Evolutionary conservation across 2,797 vertebrate genomes (phyloP).

Genomic region (Toxotes lorentzi): DNA sequence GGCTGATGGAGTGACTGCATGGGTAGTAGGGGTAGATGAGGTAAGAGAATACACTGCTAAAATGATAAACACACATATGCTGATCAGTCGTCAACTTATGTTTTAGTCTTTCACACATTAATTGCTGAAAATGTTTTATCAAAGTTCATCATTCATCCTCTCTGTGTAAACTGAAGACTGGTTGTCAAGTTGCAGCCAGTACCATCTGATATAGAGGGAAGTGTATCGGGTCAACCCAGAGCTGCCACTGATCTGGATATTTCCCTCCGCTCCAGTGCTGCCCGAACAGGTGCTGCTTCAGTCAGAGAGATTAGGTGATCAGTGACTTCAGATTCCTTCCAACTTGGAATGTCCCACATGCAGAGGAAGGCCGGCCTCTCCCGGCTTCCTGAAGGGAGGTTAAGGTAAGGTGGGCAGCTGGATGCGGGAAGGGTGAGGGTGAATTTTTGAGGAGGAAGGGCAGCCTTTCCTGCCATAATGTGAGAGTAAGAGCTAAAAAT

Average conservation of each 20-base stretch:
- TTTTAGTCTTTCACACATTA: background rate
- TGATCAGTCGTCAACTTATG: background rate
- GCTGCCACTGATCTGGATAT: constrained; percentile 67
- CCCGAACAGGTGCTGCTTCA: constrained; percentile 81
- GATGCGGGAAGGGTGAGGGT: constrained; percentile 49
- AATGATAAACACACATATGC: background rate
- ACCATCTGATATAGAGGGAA: constrained; percentile 66
- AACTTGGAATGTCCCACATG: constrained; percentile 77
- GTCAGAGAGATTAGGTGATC: constrained; percentile 79
- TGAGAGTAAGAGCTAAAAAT: background rate
- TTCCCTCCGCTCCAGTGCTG: constrained; percentile 42
- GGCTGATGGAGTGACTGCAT: background rate
- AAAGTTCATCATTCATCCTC: constrained; percentile 29
- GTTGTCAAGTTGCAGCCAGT: constrained; percentile 47
- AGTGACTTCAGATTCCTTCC: constrained; percentile 77
- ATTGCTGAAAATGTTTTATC: constrained; percentile 29
- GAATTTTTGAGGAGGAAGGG: constrained; percentile 13
- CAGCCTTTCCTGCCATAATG: background rate
- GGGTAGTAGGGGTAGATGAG: background rate
- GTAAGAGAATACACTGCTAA: background rate
- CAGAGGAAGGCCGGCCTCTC: constrained; percentile 53
- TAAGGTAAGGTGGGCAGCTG: constrained; percentile 60
- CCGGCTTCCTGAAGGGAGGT: constrained; percentile 51
- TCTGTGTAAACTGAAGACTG: constrained; percentile 44
- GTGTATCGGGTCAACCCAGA: constrained; percentile 62